Conservation (phyloP, 2,113 vertebrate species). For the Barbus barbus region DNA sequence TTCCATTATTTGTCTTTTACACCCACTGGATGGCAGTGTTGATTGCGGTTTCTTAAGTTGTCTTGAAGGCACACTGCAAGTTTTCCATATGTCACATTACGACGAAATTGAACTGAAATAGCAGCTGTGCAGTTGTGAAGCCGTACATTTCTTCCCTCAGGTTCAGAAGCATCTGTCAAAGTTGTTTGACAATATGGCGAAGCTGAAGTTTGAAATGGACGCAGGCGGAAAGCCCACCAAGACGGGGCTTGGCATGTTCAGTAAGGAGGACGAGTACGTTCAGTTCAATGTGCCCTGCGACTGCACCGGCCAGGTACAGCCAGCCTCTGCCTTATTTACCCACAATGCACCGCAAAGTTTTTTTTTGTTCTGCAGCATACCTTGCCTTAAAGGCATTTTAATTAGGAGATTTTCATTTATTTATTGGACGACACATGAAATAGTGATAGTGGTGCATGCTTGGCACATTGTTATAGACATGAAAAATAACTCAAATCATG, state of each 20-base stretch:
- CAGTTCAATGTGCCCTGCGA: conserved; percentile 85
- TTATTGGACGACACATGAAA: neutral
- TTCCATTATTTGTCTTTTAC: neutral
- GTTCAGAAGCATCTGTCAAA: conserved; percentile 93
- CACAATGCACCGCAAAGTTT: neutral
- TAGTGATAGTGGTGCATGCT: neutral
- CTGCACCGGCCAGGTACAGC: conserved; percentile 88
- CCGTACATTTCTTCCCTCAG: conserved; percentile 64
- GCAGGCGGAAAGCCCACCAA: conserved; percentile 74
- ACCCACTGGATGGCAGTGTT: conserved; percentile 62
- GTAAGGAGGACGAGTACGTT: conserved; percentile 92
- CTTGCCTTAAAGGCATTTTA: neutral
- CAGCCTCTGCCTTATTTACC: neutral
- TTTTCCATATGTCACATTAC: neutral
- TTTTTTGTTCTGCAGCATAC: neutral
- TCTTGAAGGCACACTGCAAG: conserved; percentile 3
- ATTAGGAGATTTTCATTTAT: neutral
- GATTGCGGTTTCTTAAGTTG: conserved; percentile 46
- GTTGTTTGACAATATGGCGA: conserved; percentile 92
- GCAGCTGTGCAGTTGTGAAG: conserved; percentile 27
- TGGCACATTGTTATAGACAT: neutral
- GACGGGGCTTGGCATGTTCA: conserved; percentile 88
- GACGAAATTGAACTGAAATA: neutral
- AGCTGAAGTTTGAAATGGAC: conserved; percentile 83
- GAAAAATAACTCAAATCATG: neutral